Evolutionary conservation across 1,140 invertebrate genomes (phyloP), one percentile per base, ranked within the genome.

Genomic region (Drosophila sucinea): DNA sequence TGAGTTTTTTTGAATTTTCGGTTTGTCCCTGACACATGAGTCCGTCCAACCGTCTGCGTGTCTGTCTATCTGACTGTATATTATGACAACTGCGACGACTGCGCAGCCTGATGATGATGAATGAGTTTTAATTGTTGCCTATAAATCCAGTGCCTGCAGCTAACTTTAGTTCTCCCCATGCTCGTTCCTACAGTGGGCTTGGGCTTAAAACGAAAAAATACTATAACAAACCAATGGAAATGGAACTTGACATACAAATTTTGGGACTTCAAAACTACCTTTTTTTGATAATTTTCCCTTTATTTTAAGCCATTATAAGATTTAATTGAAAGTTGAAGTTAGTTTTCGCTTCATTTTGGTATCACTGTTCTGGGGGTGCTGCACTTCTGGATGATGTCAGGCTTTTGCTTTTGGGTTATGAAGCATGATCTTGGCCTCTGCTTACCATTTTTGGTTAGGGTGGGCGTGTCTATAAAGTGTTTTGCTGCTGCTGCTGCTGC

Each of bases 111-210:
- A 86, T 84, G 84, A 89, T 89, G 84, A 89, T 89, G 84, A 89
- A 89, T 89, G 84, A 78, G 84, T 76, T 89, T 89, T 89, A 89
- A 89, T 89, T 89, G 84, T 89, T 89, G 78, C 78, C 84, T 89
- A 89, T 78, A 80, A 80, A 87, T 66, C 71, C 72, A 79, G 56
- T 54, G 81, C 81, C 82, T 76, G 79, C 66, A 72, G 76, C 69
- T 67, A 65, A 29, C 64, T 51, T 60, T 23, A 60, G 44, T 84
- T 35, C 58, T 79, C 70, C 77, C 69, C 38, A 61, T 75, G 30
- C 38, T 77, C 58, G 35, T 25, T 17, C 44, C 60, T 64, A 71
- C 74, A 78, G 73, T 77, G 75, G 61, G 8, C 35, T 38, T 38
- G 7, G 8, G 35, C 35, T 11, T 0, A 17, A 17, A 17, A n/a